Conservation (phyloP, 2,888 invertebrate species). For the Drosophila melanosoma region DNA sequence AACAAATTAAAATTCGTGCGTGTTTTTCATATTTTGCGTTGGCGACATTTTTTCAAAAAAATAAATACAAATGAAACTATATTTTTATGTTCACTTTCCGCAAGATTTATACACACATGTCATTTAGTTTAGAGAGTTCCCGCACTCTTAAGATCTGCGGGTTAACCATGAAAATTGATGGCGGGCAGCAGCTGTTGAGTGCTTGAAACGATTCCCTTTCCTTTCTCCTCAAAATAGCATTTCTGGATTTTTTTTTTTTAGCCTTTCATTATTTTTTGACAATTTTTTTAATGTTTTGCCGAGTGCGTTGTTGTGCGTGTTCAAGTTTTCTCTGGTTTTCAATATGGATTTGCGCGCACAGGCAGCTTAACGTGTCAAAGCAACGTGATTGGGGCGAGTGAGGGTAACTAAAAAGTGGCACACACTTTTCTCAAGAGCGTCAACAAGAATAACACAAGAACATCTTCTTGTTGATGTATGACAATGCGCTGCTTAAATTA, state of each 20-base stretch:
- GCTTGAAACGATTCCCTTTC: slow-evolving; percentile 23
- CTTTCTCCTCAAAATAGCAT: slow-evolving; percentile 3
- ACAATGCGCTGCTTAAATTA: slow-evolving; percentile 71
- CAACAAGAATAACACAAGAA: slow-evolving; percentile 27
- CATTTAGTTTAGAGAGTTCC: slow-evolving; percentile 52
- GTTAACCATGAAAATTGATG: slow-evolving; percentile 81
- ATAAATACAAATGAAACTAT: background rate
- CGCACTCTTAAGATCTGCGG: slow-evolving; percentile 45
- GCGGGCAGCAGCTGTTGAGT: slow-evolving; percentile 71
- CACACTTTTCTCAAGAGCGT: slow-evolving; percentile 13
- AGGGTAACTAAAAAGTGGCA: slow-evolving; percentile 12
- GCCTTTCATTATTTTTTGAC: slow-evolving; percentile 9
- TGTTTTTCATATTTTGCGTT: slow-evolving; percentile 61
- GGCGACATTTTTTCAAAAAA: slow-evolving; percentile 28
- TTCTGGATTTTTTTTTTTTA: slow-evolving; percentile 10
- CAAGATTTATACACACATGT: slow-evolving; percentile 59
- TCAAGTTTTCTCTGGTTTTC: slow-evolving; percentile 58
- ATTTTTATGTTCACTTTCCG: slow-evolving; percentile 48
- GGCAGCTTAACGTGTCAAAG: slow-evolving; percentile 62
- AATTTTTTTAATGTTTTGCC: slow-evolving; percentile 57
- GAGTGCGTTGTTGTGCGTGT: slow-evolving; percentile 61
- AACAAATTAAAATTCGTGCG: slow-evolving; percentile 58
- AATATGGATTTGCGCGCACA: slow-evolving; percentile 67
- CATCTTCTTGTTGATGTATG: slow-evolving; percentile 61
- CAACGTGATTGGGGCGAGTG: slow-evolving; percentile 8